phyloP scores from a whole-genome alignment of 2,888 invertebrate species.

The Eilema sororculum region DNA sequence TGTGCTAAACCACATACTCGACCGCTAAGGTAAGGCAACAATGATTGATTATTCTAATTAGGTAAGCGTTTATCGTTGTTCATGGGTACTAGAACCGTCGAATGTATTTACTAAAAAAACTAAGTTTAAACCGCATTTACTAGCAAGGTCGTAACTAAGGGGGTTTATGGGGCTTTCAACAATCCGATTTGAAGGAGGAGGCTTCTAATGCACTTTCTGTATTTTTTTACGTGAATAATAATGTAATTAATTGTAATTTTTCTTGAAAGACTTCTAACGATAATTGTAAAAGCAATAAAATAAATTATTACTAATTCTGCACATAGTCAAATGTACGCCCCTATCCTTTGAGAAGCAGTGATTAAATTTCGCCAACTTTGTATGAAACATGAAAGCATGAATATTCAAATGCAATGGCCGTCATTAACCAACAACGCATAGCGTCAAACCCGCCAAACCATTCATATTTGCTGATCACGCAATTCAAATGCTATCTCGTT shows the following conservation, averaged over 20 bases:
- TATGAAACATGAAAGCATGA: constrained; percentile 50
- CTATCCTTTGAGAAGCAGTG: constrained; percentile 38
- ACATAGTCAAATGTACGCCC: neutral
- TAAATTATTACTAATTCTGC: neutral
- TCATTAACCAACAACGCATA: constrained; percentile 52
- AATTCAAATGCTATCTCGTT: constrained; percentile 35
- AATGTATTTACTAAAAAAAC: neutral
- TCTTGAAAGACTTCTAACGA: neutral
- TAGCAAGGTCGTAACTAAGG: too few species aligned
- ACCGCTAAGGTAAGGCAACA: neutral
- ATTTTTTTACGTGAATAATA: too few species aligned
- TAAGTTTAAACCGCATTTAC: neutral
- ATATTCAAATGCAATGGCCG: constrained; percentile 50
- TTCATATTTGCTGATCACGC: constrained; percentile 46
- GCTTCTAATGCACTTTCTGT: too few species aligned
- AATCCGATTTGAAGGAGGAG: too few species aligned
- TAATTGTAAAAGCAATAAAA: constrained; percentile 1
- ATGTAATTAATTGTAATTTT: too few species aligned
- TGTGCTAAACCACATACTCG: neutral
- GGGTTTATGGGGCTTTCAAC: too few species aligned
- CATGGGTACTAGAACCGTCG: neutral
- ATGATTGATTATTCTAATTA: neutral
- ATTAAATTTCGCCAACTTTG: constrained; percentile 52
- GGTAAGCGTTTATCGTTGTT: neutral
- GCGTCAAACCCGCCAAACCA: constrained; percentile 35